Evolutionary conservation across 2,888 invertebrate genomes (phyloP), one percentile per base, ranked within the genome.

Genomic region (Globia sparganii): DNA sequence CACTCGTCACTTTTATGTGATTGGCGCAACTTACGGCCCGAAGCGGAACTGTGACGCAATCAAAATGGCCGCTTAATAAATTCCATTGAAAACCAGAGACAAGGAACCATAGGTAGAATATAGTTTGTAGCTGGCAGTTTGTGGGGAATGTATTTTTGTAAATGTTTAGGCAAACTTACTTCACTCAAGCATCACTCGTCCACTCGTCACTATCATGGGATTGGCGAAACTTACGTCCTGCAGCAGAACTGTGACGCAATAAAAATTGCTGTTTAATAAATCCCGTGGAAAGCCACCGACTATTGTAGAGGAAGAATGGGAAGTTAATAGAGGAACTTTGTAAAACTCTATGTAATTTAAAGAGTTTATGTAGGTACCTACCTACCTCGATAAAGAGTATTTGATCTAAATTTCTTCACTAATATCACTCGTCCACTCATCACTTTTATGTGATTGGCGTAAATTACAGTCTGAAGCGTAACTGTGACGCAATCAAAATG

Each of bases 381-480:
- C 15, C 43, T 43, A 43, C 15, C 43, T 43, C 43, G 43, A 43
- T 15, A 43, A 43, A 43, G 43, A 43, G 43, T 15, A 15, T 15
- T 43, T 0, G 15, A 43, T 43, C 43, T 43, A 15, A 43, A 15
- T 15, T 43, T 15, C 43, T 15, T 88, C 86, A 83, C 84, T 89
- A 93, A 91, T 94, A 94, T 94, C 94, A 94, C 90, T 90, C 83
- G 49, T 53, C 49, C 90, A 89, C 91, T 92, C 90, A 87, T 91
- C 25, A 53, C 53, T 84, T 84, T 86, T 88, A 87, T 87, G 80
- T 78, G 80, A 78, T 83, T 79, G 87, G 80, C 40, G 72, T 83
- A 87, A 83, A 67, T 80, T 79, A 85, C 64, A 58, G 71, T 76
- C 78, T 72, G 64, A 49, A 84, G 87, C 84, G 87, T 59, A 31